A percentile compares a stretch with the other conserved stretches of the same genome.
Evolutionary conservation across 2,888 invertebrate genomes (phyloP).

Genomic region (Phengaris arion): DNA sequence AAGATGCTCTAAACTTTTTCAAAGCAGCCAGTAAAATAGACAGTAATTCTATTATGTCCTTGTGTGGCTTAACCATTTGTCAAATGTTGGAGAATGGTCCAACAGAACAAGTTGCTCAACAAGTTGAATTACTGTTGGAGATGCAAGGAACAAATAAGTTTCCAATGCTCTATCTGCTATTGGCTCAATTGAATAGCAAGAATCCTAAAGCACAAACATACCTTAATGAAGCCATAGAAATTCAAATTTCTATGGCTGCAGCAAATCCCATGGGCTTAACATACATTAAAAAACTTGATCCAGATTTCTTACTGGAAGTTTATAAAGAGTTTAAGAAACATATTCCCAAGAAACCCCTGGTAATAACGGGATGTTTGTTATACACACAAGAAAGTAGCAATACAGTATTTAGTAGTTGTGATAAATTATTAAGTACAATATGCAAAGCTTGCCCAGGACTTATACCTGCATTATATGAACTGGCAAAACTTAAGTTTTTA

Average conservation of each 20-base stretch:
- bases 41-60: slow-evolving; percentile 88
- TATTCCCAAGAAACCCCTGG: slow-evolving; percentile 81
- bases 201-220: slow-evolving; percentile 78
- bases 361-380: slow-evolving; percentile 67
- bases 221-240: slow-evolving; percentile 82
- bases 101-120: slow-evolving; percentile 87
- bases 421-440: slow-evolving; percentile 85
- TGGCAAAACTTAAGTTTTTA: slow-evolving; percentile 89
- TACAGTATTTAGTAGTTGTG: slow-evolving; percentile 75
- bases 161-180: slow-evolving; percentile 84
- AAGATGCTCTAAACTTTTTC: slow-evolving; percentile 89
- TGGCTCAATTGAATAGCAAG: slow-evolving; percentile 81
- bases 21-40: slow-evolving; percentile 90
- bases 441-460: slow-evolving; percentile 91
- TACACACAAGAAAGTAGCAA: slow-evolving; percentile 71
- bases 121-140: slow-evolving; percentile 91
- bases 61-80: slow-evolving; percentile 90
- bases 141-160: slow-evolving; percentile 84
- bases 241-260: slow-evolving; percentile 58
- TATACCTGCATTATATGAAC: slow-evolving; percentile 81
- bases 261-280: slow-evolving; percentile 84
- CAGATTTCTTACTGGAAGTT: slow-evolving; percentile 90
- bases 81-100: slow-evolving; percentile 87
- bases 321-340: slow-evolving; percentile 87
- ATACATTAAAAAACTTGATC: slow-evolving; percentile 88